Base-by-base conservation (phyloP, 1,140 invertebrate genomes). In the Elymnias hypermnestra region DNA sequence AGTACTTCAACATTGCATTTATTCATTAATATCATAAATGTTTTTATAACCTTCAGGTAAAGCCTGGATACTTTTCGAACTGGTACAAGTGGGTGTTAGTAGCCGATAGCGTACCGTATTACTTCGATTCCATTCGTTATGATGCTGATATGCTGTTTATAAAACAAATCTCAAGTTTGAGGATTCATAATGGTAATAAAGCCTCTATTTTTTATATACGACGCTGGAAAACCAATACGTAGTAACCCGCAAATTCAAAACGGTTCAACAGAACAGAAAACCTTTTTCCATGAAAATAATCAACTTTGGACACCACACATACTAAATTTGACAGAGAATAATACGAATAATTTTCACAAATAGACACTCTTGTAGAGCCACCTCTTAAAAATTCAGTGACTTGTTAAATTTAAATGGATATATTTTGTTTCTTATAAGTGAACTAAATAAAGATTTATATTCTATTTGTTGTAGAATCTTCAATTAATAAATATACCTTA, bases 81-180 rank as follows among this genome's bases (percentile, higher is more conserved):
- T 61, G 65, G 49, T 67, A 69, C 38, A 76, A 76, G 50, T 79
- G 75, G 75, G 29, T 72, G 1, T 17, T 79, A 25, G 22, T 76
- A 6, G 56, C 48, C 3, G 47, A 62, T n/a, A 21, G 40, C 8
- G 3, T 60, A 6, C 68, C 70, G 8, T 36, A 54, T 0, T 26
- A 23, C 3, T 7, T 67, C 4, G 15, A 53, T 5, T 17, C 33
- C 1, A 26, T 39, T n/a, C 45, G 75, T 21, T 72, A 79, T 28
- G 72, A 79, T 35, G 53, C 63, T 5, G 75, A 79, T 10, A 39
- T 79, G 5, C 35, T 70, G 5, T 19, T 67, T 0, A 5, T 70
- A 8, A 50, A 48, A 25, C 29, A 15, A 23, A 22, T 5, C 2
- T 31, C 3, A 31, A n/a, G 43, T 8, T n/a, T 6, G 10, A 14